phyloP scores from a whole-genome alignment of 2,888 invertebrate species.

The Heliconius charithonia region DNA sequence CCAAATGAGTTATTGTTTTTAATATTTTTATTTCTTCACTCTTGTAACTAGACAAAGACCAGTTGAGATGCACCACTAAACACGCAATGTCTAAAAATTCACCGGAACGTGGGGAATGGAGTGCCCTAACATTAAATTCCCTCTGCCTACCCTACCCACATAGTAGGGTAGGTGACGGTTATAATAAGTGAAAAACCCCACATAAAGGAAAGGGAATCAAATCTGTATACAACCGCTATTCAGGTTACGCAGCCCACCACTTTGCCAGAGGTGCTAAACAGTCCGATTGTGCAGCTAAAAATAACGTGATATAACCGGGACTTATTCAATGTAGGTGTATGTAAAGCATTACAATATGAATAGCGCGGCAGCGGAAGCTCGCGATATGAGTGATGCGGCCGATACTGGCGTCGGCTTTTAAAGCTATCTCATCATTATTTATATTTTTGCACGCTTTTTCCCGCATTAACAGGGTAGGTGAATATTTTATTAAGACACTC shows the following conservation, averaged over 20 bases:
- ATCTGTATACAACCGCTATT: not conserved
- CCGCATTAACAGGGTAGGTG: not conserved
- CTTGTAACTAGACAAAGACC: too few species aligned
- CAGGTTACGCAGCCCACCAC: not conserved
- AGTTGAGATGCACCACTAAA: too few species aligned
- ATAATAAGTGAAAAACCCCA: too few species aligned
- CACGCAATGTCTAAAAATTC: too few species aligned
- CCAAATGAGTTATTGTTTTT: too few species aligned
- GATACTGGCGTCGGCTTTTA: conserved; percentile 16
- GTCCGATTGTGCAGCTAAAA: not conserved
- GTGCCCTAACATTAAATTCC: too few species aligned
- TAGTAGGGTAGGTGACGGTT: too few species aligned
- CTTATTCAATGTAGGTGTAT: conserved; percentile 10
- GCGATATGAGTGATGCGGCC: conserved; percentile 9
- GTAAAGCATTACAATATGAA: conserved; percentile 26
- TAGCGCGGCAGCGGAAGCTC: conserved; percentile 23
- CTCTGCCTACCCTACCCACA: too few species aligned
- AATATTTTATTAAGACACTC: not conserved
- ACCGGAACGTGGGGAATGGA: too few species aligned
- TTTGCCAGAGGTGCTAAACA: not conserved
- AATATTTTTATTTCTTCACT: too few species aligned
- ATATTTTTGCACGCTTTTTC: not conserved
- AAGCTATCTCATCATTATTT: conserved; percentile 1
- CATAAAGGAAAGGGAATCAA: not conserved
- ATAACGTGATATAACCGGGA: not conserved